Conservation (phyloP, 2,797 vertebrate genomes). For the Pteronotus mesoamericanus region DNA sequence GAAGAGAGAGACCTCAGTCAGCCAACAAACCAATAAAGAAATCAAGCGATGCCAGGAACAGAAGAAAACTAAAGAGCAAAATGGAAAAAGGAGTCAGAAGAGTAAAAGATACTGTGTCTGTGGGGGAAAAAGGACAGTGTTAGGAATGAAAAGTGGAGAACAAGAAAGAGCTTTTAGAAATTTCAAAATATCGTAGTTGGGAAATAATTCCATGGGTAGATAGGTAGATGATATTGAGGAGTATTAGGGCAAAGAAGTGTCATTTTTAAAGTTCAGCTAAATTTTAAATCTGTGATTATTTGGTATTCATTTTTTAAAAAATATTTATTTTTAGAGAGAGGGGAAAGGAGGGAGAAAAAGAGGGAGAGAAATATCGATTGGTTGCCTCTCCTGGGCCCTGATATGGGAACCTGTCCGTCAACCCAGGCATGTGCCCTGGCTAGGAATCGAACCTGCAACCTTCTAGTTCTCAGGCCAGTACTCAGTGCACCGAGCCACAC, state of each 20-base stretch:
- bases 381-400: too few relatives aligned
- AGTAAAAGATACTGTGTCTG: background rate
- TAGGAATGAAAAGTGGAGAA: background rate
- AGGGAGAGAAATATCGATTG: too few relatives aligned
- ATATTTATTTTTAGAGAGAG: too few relatives aligned
- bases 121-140: rapidly evolving
- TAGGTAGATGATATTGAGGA: background rate
- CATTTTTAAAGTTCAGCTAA: background rate
- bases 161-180: background rate
- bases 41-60: background rate
- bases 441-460: too few relatives aligned
- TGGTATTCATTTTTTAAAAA: too few relatives aligned
- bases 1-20: background rate
- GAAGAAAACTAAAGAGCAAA: background rate
- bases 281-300: too few relatives aligned
- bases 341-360: too few relatives aligned
- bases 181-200: background rate
- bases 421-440: too few relatives aligned
- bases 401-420: too few relatives aligned
- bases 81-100: background rate
- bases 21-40: background rate
- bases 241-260: background rate
- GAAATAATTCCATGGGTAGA: background rate
- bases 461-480: too few relatives aligned
- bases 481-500: too few relatives aligned